These are phyloP conservation scores for Ranitomeya variabilis DNA, from an alignment of 2,113 vertebrate genomes.

Conservation along the genomic window DNA sequence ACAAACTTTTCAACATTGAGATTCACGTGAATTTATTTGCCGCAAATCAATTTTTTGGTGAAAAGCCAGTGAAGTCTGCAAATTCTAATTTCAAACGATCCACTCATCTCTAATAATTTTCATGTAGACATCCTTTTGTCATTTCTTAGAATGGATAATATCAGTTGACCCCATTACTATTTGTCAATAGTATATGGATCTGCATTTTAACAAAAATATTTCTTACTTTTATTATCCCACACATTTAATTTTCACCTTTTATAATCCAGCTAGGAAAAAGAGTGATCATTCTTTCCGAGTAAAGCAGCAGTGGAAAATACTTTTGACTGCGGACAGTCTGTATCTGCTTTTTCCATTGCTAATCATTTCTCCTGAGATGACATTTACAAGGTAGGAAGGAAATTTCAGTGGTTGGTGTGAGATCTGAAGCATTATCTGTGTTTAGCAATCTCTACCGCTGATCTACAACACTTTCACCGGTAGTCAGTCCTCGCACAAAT, in stretches of 20 bases:
- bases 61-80: too few relatives aligned
- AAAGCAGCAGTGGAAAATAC: conserved; percentile 27
- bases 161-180: background rate
- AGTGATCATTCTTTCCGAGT: background rate
- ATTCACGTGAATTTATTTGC: too few relatives aligned
- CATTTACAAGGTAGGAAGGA: conserved; percentile 16
- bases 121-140: too few relatives aligned
- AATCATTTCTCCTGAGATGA: conserved; percentile 38
- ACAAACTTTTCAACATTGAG: too few relatives aligned
- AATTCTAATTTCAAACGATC: too few relatives aligned
- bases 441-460: background rate
- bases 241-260: background rate
- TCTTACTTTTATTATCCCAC: background rate
- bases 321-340: conserved; percentile 8
- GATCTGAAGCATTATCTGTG: background rate
- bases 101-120: too few relatives aligned
- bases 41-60: too few relatives aligned
- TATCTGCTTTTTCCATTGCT: conserved; percentile 18
- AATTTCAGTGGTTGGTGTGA: conserved; percentile 19
- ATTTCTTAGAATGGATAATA: background rate
- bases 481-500: background rate
- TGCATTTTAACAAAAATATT: background rate
- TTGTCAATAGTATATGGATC: background rate
- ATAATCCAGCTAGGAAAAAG: background rate
- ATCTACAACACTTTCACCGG: background rate